Base-by-base conservation (phyloP, 2,797 vertebrate species). In the Bucorvus abyssinicus region DNA sequence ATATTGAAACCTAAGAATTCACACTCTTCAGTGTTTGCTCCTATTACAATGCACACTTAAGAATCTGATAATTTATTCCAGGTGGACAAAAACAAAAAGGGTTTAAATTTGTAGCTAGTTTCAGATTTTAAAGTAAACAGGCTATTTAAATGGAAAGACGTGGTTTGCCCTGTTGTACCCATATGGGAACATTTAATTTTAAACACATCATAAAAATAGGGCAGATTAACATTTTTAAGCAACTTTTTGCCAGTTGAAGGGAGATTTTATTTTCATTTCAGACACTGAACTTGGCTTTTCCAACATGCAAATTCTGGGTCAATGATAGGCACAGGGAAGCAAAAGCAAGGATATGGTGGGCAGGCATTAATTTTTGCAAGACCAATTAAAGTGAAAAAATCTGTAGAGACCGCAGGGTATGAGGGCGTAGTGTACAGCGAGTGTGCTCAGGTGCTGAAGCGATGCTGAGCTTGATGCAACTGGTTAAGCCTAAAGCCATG, bases 121-220 rank as follows among this genome's bases (percentile, higher is more conserved):
- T 97, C 95, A 87, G 50, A 95, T 97, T 96, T 94, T 97, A 96
- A 97, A 96, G 85, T 95, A 96, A 97, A 95, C 78, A 96, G 93
- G 83, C 75, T 93, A 82, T 95, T 96, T 95, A 88, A 96, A 94
- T 92, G 60, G 87, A 94, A 95, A 78, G 85, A 93, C 75, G 5
- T 91, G 24, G 40, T 74, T 95, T 96, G 87, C 77, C 1, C 12
- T 81, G 47, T 94, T 94, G 84, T 83, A 89, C 53, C 29, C 94
- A 89, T 93, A 94, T 94, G 96, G 95, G 94, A 97, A 95, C 83
- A 88, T 96, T 97, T 97, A 93, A 96, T 97, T 95, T 97, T 96
- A 96, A 96, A 94, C 87, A 93, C 85, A 82, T 95, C 85, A 94
- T 97, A 96, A 96, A 96, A 97, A 93, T 90, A 89, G 95, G 50